Conservation (phyloP, 2,113 vertebrate genomes). For the Mellivora capensis region DNA sequence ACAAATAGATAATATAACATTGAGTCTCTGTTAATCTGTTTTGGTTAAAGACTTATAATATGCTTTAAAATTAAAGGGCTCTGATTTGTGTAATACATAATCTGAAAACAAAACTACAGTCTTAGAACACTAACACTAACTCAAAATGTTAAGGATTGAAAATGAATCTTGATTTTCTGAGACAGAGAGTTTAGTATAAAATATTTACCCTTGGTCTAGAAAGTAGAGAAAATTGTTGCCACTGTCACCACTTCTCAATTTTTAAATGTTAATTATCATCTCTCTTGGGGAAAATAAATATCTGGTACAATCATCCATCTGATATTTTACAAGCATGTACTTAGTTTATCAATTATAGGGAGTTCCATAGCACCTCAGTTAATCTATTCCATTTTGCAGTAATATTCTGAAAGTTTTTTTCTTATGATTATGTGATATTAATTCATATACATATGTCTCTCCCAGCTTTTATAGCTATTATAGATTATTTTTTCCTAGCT, state of each 20-base stretch:
- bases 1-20: not conserved
- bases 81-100: constrained; percentile 71
- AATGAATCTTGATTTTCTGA: constrained; percentile 48
- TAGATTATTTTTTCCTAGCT: not conserved
- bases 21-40: constrained; percentile 14
- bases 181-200: constrained; percentile 41
- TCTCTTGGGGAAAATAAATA: not conserved
- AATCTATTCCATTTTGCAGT: not conserved
- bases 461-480: not conserved
- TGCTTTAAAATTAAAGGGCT: constrained; percentile 75
- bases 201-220: constrained; percentile 32
- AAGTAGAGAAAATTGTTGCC: not conserved
- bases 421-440: not conserved
- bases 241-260: not conserved
- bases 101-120: constrained; percentile 24
- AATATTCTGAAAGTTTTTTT: not conserved
- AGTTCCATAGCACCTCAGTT: not conserved
- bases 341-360: not conserved
- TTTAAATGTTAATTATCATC: not conserved
- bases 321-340: not conserved
- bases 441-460: not conserved
- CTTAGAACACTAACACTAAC: not conserved
- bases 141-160: not conserved
- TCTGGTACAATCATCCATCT: not conserved
- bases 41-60: constrained; percentile 56